Evolutionary conservation across 1,140 invertebrate genomes (phyloP), one percentile per base, ranked within the genome.

Genomic region (Nomia melanderi): DNA sequence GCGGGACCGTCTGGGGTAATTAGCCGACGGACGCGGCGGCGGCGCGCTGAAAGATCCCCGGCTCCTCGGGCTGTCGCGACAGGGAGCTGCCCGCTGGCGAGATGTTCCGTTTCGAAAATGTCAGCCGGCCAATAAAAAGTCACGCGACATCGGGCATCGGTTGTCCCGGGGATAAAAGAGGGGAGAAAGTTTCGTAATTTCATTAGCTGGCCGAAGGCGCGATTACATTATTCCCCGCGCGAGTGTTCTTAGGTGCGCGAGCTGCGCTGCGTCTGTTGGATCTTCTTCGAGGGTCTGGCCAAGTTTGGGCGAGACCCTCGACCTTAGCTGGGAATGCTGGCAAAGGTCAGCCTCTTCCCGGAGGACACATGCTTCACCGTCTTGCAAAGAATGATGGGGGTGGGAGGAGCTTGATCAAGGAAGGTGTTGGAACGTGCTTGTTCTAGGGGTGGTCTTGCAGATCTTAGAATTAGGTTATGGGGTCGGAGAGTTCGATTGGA

Each of bases 71-170:
- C 62, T 60, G 63, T 80, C 69, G 76, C 54, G 75, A 78, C 64
- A 29, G 60, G n/a, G n/a, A n/a, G n/a, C n/a, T n/a, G n/a, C n/a
- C n/a, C n/a, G 66, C 69, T 60, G 36, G 17, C 83, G 74, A 79
- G 83, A 79, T 72, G 76, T 84, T 87, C 83, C 87, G 87, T 87
- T 89, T 89, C 86, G 84, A 88, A 93, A 93, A 93, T 93, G 92
- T 93, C 92, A 93, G 85, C 63, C 79, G 74, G 86, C 89, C 90
- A 89, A 93, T 93, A 93, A 93, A 93, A 93, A 93, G 90, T 88
- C 91, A 92, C 88, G 91, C 89, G 84, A 92, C 91, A 88, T 92
- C 87, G 88, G 91, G 69, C 88, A 84, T 67, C 82, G 79, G 62
- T n/a, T 33, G 33, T 36, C 33, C 3, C 8, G 1, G 6, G 6